Evolutionary conservation across 2,113 vertebrate species (phyloP).

Genomic region (Dicaeum eximium): DNA sequence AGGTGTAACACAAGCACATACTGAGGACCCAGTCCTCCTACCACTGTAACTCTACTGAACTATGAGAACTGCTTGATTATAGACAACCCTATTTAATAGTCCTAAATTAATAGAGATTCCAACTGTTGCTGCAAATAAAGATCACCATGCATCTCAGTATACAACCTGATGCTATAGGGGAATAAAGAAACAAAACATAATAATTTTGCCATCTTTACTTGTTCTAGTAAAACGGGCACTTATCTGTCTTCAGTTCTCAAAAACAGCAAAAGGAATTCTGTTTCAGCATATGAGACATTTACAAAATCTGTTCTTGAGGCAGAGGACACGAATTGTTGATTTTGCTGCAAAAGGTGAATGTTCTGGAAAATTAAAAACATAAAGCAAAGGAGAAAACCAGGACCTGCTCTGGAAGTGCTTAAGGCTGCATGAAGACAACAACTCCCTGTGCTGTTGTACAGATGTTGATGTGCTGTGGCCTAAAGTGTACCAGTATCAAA

Average conservation of each 20-base stretch:
- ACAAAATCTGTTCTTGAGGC: background rate
- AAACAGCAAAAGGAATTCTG: background rate
- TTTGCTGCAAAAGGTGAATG: background rate
- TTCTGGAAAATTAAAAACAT: background rate
- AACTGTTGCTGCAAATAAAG: background rate
- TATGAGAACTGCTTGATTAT: background rate
- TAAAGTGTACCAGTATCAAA: background rate
- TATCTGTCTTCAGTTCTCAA: background rate
- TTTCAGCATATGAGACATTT: background rate
- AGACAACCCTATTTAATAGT: background rate
- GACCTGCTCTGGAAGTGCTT: background rate
- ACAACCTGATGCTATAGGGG: background rate
- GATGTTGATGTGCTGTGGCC: background rate
- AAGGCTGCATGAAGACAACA: background rate
- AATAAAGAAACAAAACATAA: background rate
- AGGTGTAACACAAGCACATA: background rate
- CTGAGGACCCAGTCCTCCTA: background rate
- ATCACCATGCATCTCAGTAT: accelerated
- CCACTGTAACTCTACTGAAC: background rate
- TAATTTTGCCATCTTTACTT: background rate
- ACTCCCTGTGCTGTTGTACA: background rate
- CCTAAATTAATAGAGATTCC: background rate
- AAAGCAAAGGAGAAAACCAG: background rate
- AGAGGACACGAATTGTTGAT: background rate
- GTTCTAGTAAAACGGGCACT: background rate